A percentile compares a stretch with the other conserved stretches of the same genome.
phyloP scores from a whole-genome alignment of 1,140 invertebrate species.

The Kradibia gibbosae region DNA sequence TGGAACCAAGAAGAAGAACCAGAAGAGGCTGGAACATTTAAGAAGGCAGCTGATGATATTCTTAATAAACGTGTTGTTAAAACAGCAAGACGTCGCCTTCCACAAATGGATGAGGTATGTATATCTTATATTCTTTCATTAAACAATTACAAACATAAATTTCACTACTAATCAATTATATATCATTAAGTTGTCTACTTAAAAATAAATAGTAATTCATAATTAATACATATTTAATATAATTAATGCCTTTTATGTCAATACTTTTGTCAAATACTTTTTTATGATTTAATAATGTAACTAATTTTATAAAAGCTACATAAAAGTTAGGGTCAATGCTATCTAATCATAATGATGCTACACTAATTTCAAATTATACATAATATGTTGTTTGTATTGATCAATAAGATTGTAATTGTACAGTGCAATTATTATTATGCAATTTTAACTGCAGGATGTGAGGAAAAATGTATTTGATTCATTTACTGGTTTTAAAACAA shows the following conservation, averaged over 20 bases:
- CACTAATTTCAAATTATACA: not conserved
- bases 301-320: too few species aligned
- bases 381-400: not conserved
- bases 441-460: constrained; percentile 63
- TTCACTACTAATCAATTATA: not conserved
- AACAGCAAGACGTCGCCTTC: constrained; percentile 80
- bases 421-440: constrained; percentile 30
- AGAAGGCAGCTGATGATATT: constrained; percentile 79
- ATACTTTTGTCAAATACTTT: too few species aligned
- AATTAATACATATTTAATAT: not conserved
- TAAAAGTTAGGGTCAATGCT: too few species aligned
- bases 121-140: not conserved
- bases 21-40: constrained; percentile 84
- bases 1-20: constrained; percentile 89
- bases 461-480: constrained; percentile 77
- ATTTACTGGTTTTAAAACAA: constrained; percentile 77
- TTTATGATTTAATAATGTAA: too few species aligned
- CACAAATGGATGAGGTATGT: constrained; percentile 42
- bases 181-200: not conserved
- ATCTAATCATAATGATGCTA: not conserved
- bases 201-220: not conserved
- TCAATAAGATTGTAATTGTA: not conserved
- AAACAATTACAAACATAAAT: not conserved
- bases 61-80: constrained; percentile 84
- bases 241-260: too few species aligned